These are phyloP conservation scores for Gambusia holbrooki DNA, from an alignment of 2,113 vertebrate species.

Conservation along the genomic window DNA sequence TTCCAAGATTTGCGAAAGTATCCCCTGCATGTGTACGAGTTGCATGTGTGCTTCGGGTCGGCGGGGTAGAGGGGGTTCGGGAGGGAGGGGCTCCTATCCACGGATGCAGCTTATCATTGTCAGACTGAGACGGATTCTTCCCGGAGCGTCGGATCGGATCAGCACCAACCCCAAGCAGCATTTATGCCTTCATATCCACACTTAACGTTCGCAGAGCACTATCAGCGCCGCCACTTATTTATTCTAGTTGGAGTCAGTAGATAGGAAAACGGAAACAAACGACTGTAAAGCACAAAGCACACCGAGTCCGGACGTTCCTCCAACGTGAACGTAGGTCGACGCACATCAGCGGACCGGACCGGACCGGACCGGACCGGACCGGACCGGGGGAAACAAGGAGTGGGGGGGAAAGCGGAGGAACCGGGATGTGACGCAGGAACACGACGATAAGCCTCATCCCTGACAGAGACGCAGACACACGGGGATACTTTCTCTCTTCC, in stretches of 20 bases:
- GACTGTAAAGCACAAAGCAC: conserved; percentile 79
- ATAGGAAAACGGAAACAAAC: conserved; percentile 39
- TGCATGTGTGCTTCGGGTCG: conserved; percentile 74
- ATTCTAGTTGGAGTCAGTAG: conserved; percentile 39
- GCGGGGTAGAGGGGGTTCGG: too few species aligned
- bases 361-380: too few species aligned
- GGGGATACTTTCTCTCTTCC: conserved; percentile 82
- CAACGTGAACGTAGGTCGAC: neutral
- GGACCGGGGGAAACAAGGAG: too few species aligned
- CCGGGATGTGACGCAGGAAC: conserved; percentile 22
- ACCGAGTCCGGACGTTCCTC: neutral
- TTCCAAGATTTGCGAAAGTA: conserved; percentile 84
- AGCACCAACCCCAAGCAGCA: conserved; percentile 7
- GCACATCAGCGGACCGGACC: neutral
- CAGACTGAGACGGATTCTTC: conserved; percentile 14
- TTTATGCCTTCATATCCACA: conserved; percentile 37
- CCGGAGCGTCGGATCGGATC: neutral
- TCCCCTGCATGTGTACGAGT: conserved; percentile 82
- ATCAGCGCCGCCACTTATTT: conserved; percentile 73
- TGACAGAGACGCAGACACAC: conserved; percentile 62
- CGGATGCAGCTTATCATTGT: conserved; percentile 80
- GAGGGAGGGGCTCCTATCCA: conserved; percentile 14
- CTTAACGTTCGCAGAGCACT: conserved; percentile 71
- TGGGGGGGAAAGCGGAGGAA: neutral
- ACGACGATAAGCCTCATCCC: conserved; percentile 77